phyloP scores from a whole-genome alignment of 2,888 invertebrate species.

The Cosmia pyralina region DNA sequence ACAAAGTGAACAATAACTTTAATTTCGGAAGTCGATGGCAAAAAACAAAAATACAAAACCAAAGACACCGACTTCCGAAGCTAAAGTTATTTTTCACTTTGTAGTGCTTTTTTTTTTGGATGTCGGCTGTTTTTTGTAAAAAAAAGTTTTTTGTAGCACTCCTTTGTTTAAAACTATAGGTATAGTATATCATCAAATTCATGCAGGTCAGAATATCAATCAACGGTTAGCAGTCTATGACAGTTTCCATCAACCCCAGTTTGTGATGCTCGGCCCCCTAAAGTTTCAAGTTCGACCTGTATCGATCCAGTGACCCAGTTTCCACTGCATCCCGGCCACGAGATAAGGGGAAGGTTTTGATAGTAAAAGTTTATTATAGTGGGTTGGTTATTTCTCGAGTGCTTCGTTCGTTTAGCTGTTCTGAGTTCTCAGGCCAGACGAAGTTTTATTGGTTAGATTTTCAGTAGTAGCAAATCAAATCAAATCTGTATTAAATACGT shows the following conservation, averaged over 20 bases:
- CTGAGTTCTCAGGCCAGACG: neutral
- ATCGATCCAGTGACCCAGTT: slow-evolving; percentile 78
- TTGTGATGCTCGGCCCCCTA: slow-evolving; percentile 17
- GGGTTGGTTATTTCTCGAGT: neutral
- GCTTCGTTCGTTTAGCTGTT: neutral
- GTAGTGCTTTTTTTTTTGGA: too few relatives aligned
- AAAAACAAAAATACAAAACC: too few relatives aligned
- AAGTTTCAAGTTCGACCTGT: slow-evolving; percentile 73
- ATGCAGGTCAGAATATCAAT: neutral
- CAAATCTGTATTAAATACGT: neutral
- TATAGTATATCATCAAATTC: neutral
- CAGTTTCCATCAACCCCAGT: slow-evolving; percentile 14
- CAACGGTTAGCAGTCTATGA: neutral
- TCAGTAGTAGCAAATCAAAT: neutral
- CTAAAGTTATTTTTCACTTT: too few relatives aligned
- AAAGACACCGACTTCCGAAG: too few relatives aligned
- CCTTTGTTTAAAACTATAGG: neutral
- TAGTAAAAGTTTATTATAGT: slow-evolving; percentile 20
- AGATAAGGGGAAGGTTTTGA: slow-evolving; percentile 37
- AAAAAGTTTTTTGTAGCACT: neutral
- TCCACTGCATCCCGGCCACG: slow-evolving; percentile 60
- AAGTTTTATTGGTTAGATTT: neutral
- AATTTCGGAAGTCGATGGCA: too few relatives aligned
- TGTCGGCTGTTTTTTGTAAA: too few relatives aligned
- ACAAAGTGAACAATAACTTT: too few relatives aligned